Base-by-base conservation (phyloP, 2,797 vertebrate genomes). In the Microctenopoma steveboyesi region DNA sequence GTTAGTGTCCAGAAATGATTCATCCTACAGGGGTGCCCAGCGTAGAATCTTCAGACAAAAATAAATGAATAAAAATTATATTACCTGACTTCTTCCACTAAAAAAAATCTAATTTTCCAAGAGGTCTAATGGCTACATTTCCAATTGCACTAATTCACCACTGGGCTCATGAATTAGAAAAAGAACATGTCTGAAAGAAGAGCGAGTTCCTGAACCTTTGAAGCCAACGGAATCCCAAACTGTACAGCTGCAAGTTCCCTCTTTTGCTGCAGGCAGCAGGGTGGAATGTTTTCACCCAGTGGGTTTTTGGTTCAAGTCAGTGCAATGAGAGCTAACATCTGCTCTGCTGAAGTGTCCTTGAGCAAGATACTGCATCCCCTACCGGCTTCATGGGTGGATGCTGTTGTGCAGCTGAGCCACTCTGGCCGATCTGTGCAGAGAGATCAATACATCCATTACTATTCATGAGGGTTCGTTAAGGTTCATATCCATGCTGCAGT, bases 271-370 rank as follows among this genome's bases (percentile, higher is more conserved):
- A 63, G 78, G 82, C 86, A 79, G 76, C 78, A 67, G 87, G 84
- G 74, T 82, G 75, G 81, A 81, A 72, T 69, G 74, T 63, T 86
- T 86, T 72, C 78, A 69, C 71, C 70, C 56, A 0, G 60, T 66
- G 61, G 57, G 27, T 57, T 75, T 78, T 72, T 74, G 78, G 69
- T 86, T 77, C 52, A 64, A 66, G 70, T 79, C 59, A 47, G 25
- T 73, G 70, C 83, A 54, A 53, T 59, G 67, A 78, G 73, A 76
- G 79, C 48, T 74, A 87, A 88, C 83, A 87, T 86, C 86, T 85
- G 87, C 77, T 77, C 67, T 25, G 59, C 46, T 77, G 54, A 78
- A 81, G 86, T 74, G 80, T 80, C 86, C 82, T 81, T 88, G 64
- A 81, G 82, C 79, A 78, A 90, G 80, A 64, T 74, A n/a, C 55